These are phyloP conservation scores for Ischnus inquisitorius DNA, from an alignment of 2,888 invertebrate species.

Conservation along the genomic window DNA sequence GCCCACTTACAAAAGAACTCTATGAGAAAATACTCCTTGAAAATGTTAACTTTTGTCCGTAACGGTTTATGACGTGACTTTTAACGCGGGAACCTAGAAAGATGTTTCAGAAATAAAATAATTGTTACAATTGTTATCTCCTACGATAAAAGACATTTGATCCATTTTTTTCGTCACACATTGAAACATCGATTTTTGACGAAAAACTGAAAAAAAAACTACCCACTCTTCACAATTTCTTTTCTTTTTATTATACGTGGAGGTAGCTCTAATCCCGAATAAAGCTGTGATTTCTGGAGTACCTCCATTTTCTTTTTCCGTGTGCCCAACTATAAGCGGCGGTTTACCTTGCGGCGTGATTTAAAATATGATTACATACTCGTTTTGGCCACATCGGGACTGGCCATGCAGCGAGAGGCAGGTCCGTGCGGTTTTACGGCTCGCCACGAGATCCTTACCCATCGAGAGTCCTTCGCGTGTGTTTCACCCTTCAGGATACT, in stretches of 20 bases:
- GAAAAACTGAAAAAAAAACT: background rate
- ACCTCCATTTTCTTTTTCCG: background rate
- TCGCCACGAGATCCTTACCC: slow-evolving; percentile 49
- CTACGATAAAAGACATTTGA: background rate
- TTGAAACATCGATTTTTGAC: background rate
- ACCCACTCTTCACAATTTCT: background rate
- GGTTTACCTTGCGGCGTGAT: slow-evolving; percentile 31
- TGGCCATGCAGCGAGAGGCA: slow-evolving; percentile 19
- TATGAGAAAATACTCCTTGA: too few species aligned
- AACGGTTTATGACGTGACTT: too few species aligned
- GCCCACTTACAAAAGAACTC: too few species aligned
- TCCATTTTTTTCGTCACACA: background rate
- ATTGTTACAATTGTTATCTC: background rate
- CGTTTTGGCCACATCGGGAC: slow-evolving; percentile 15
- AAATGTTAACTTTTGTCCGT: too few species aligned
- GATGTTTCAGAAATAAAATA: too few species aligned
- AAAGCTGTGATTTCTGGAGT: background rate
- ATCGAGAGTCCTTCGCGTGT: slow-evolving; percentile 18
- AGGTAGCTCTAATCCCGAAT: background rate
- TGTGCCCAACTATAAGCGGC: slow-evolving; percentile 25
- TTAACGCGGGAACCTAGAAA: too few species aligned
- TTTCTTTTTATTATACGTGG: background rate
- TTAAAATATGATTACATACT: slow-evolving; percentile 52
- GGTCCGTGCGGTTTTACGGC: slow-evolving; percentile 54
- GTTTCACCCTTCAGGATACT: slow-evolving; percentile 10